These are phyloP conservation scores for Aulostomus chinensis DNA, from an alignment of 2,797 vertebrate genomes.

Conservation along the genomic window DNA sequence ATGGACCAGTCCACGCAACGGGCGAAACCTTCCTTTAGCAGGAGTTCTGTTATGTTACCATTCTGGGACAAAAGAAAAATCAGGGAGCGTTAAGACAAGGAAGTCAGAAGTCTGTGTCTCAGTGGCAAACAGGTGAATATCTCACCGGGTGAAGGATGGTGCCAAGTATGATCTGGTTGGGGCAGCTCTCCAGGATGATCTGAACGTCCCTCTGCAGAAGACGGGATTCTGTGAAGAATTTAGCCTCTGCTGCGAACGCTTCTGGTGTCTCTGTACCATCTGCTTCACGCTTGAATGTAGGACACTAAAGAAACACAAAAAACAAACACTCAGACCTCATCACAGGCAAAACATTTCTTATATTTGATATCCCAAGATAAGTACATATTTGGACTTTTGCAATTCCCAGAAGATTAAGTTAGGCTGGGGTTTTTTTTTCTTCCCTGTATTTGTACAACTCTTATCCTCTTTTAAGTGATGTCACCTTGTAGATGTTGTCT, in stretches of 20 bases:
- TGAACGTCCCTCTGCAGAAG: slow-evolving; percentile 96
- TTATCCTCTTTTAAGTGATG: slow-evolving; percentile 29
- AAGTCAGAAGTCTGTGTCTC: no score
- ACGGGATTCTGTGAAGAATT: slow-evolving; percentile 96
- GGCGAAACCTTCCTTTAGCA: slow-evolving; percentile 95
- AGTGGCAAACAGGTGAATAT: neutral
- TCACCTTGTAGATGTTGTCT: slow-evolving; percentile 27
- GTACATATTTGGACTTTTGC: neutral
- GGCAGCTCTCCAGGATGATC: slow-evolving; percentile 96
- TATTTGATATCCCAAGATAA: neutral
- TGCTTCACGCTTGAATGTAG: slow-evolving; percentile 90
- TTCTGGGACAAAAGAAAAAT: slow-evolving; percentile 77
- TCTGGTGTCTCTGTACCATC: slow-evolving; percentile 90
- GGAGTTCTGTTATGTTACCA: slow-evolving; percentile 95
- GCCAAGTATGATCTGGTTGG: slow-evolving; percentile 95
- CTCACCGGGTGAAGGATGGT: slow-evolving; percentile 94
- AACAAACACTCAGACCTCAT: neutral
- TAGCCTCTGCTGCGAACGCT: slow-evolving; percentile 93
- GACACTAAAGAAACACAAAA: slow-evolving; percentile 79
- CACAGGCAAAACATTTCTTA: no score
- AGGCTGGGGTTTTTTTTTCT: slow-evolving; percentile 10
- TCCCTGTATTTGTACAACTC: neutral
- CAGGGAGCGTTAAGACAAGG: no score
- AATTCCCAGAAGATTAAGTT: slow-evolving; percentile 1
- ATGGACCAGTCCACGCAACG: slow-evolving; percentile 99